Evolutionary conservation across 2,797 vertebrate genomes (phyloP).

Genomic region (Margarornis squamiger): DNA sequence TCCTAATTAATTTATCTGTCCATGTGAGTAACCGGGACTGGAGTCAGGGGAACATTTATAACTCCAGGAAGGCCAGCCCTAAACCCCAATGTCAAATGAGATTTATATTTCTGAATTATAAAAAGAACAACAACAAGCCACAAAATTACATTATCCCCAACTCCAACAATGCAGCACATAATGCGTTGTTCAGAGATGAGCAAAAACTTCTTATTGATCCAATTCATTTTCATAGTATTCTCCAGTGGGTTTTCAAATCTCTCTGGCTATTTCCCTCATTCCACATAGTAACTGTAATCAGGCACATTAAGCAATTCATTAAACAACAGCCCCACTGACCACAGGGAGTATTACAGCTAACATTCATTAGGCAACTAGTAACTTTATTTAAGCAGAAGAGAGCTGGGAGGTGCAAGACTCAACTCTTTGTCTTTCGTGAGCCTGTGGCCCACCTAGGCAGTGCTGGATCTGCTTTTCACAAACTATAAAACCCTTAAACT

Average conservation of each 20-base stretch:
- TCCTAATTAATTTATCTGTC: slow-evolving; percentile 97
- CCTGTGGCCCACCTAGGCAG: slow-evolving; percentile 21
- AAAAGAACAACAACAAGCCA: slow-evolving; percentile 79
- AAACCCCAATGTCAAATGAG: slow-evolving; percentile 79
- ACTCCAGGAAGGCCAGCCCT: slow-evolving; percentile 81
- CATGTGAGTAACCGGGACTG: slow-evolving; percentile 84
- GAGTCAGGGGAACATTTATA: slow-evolving; percentile 92
- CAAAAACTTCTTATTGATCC: slow-evolving; percentile 84
- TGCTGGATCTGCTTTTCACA: slow-evolving; percentile 37
- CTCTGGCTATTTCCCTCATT: slow-evolving; percentile 82
- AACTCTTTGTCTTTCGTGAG: slow-evolving; percentile 66
- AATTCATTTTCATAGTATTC: slow-evolving; percentile 85
- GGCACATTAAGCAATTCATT: slow-evolving; percentile 89
- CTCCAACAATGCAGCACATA: slow-evolving; percentile 73
- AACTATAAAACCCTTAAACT: slow-evolving; percentile 24
- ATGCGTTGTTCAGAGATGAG: slow-evolving; percentile 76
- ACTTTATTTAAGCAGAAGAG: slow-evolving; percentile 80
- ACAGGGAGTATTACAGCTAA: slow-evolving; percentile 81
- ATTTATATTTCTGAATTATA: slow-evolving; percentile 83
- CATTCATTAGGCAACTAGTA: slow-evolving; percentile 82
- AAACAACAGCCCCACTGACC: slow-evolving; percentile 84
- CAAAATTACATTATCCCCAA: slow-evolving; percentile 80
- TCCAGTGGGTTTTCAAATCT: slow-evolving; percentile 85
- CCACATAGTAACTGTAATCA: slow-evolving; percentile 85
- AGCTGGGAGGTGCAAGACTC: slow-evolving; percentile 61